Conservation (phyloP, 2,797 vertebrate species). For the Argyrosomus regius region DNA sequence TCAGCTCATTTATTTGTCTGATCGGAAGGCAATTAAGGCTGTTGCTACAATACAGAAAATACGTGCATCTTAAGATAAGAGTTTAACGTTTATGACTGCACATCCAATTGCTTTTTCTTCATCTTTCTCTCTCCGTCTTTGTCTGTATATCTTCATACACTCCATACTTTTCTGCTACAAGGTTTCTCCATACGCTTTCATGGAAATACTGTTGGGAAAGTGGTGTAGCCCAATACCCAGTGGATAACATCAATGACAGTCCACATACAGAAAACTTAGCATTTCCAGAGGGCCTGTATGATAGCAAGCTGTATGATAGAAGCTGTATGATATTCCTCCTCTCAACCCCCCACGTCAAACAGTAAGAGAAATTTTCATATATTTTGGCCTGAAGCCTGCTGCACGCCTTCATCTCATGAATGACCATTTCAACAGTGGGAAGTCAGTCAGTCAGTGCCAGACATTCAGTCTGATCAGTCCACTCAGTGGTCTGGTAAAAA, state of each 20-base stretch:
- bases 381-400: slow-evolving; percentile 14
- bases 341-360: background rate
- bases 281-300: background rate
- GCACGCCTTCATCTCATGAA: slow-evolving; percentile 5
- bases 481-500: slow-evolving; percentile 6
- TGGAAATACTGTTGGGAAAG: background rate
- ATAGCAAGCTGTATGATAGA: too few relatives aligned
- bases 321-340: background rate
- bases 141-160: background rate
- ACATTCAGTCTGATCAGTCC: background rate
- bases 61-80: background rate
- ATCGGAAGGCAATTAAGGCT: background rate
- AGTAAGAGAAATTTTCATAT: background rate
- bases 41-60: background rate
- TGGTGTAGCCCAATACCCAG: background rate
- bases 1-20: background rate
- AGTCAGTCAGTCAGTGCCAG: slow-evolving; percentile 6
- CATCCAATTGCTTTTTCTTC: background rate
- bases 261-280: too few relatives aligned
- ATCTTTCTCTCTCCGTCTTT: background rate
- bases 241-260: background rate
- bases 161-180: background rate
- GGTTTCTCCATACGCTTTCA: background rate
- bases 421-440: background rate
- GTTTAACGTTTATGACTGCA: background rate